Base-by-base conservation (phyloP, 2,888 invertebrate genomes). In the Drosophila phalerata region DNA sequence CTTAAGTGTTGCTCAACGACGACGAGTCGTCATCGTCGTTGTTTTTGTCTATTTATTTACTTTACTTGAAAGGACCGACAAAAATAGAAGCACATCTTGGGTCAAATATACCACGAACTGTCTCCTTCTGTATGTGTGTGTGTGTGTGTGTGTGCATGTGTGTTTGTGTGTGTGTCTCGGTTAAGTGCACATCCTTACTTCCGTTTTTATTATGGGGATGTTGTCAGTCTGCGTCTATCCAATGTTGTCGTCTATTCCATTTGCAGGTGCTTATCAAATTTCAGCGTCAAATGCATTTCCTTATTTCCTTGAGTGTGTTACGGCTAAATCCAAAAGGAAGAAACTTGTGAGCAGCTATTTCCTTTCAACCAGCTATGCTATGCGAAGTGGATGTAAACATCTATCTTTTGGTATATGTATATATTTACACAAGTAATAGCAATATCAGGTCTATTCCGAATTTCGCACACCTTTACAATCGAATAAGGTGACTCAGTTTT, bases 131-230 rank as follows among this genome's bases (percentile, higher is more conserved):
- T 17, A 9, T 17, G 9, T 1, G 28, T 17, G n/a, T 37, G 25
- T 28, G 25, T 25, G 8, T 38, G 6, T 3, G 38, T 13, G 38
- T 17, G 17, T 40, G 9, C 13, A 13, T 15, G 17, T 40, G 28
- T 40, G 28, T 53, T 1, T 52, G 17, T 30, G 40, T 40, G 10
- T 52, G 51, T 62, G 30, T 56, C 22, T 67, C 13, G 62, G 25
- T 55, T 68, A 68, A 72, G 69, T 64, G 72, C 56, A 72, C 68
- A 74, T 74, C 74, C 74, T 69, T 30, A 70, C 70, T 66, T 73
- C 66, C 73, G 70, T 70, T 69, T 69, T 47, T 51, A n/a, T 45
- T 57, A 25, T 49, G 19, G 28, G 38, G 49, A 48, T 47, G 53
- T 43, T 45, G 37, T 32, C 43, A 30, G 43, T 61, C 34, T 40